Evolutionary conservation across 2,797 vertebrate species (phyloP).

Genomic region (Siniperca undulata): DNA sequence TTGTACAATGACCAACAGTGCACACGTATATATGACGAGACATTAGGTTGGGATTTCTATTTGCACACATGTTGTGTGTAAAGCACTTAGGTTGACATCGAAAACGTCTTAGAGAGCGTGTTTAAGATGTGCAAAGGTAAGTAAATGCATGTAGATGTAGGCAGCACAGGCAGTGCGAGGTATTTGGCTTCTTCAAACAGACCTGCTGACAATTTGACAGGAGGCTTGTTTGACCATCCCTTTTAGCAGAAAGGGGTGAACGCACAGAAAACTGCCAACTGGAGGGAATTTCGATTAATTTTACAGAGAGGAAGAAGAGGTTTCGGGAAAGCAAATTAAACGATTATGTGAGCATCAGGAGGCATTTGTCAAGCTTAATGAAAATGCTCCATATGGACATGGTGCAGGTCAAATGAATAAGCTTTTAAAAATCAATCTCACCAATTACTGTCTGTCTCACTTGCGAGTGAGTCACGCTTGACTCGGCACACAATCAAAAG

Average conservation of each 20-base stretch:
- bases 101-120: background rate
- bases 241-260: constrained; percentile 11
- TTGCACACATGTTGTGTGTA: background rate
- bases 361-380: constrained; percentile 71
- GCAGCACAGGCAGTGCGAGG: constrained; percentile 9
- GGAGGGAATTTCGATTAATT: background rate
- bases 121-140: constrained; percentile 17
- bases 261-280: background rate
- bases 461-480: constrained; percentile 79
- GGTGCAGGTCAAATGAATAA: constrained; percentile 84
- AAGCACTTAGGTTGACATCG: background rate
- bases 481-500: constrained; percentile 79
- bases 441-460: constrained; percentile 82
- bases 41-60: background rate
- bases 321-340: constrained; percentile 10
- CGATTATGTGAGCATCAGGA: background rate
- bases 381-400: constrained; percentile 61
- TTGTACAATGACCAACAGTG: background rate
- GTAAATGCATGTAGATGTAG: constrained; percentile 25
- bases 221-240: constrained; percentile 21
- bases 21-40: background rate
- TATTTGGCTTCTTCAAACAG: constrained; percentile 22
- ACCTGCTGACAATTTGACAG: constrained; percentile 46
- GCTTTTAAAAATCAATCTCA: constrained; percentile 78
- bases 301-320: constrained; percentile 8